A percentile compares a stretch with the other conserved stretches of the same genome.
Conservation (phyloP, 1,140 invertebrate species). For the Tetranychus cinnabarinus region DNA sequence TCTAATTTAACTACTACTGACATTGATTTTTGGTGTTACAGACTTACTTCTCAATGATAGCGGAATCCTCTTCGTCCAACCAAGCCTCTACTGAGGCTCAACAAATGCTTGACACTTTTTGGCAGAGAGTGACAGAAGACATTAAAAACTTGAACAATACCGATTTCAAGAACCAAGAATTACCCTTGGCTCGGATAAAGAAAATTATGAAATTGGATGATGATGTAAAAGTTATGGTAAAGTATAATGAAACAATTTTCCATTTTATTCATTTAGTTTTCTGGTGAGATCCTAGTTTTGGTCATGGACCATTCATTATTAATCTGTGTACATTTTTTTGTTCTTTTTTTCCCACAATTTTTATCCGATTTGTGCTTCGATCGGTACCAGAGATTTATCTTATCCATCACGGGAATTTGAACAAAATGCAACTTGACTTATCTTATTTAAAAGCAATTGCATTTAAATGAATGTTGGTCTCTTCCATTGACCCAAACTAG, state of each 20-base stretch:
- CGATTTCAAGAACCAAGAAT: constrained; percentile 66
- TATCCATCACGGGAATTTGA: not conserved
- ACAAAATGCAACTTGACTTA: no score
- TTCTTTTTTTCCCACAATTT: not conserved
- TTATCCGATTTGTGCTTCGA: not conserved
- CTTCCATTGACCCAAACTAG: no score
- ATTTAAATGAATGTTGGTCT: no score
- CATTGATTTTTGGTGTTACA: no score
- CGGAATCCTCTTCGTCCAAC: not conserved
- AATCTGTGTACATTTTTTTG: not conserved
- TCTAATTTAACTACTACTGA: no score
- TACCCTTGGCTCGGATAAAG: constrained; percentile 88
- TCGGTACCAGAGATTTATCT: not conserved
- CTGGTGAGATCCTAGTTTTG: not conserved
- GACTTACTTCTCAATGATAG: not conserved
- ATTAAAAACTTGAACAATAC: constrained; percentile 42
- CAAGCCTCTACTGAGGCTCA: constrained; percentile 29
- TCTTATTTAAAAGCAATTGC: no score
- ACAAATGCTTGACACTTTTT: constrained; percentile 39
- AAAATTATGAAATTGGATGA: constrained; percentile 99
- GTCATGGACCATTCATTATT: no score
- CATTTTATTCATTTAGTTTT: no score
- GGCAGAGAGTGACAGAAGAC: constrained; percentile 49
- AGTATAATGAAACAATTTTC: no score
- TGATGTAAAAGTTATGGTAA: constrained; percentile 50